phyloP scores from a whole-genome alignment of 2,888 invertebrate genomes.

The Microplitis deprimator region DNA sequence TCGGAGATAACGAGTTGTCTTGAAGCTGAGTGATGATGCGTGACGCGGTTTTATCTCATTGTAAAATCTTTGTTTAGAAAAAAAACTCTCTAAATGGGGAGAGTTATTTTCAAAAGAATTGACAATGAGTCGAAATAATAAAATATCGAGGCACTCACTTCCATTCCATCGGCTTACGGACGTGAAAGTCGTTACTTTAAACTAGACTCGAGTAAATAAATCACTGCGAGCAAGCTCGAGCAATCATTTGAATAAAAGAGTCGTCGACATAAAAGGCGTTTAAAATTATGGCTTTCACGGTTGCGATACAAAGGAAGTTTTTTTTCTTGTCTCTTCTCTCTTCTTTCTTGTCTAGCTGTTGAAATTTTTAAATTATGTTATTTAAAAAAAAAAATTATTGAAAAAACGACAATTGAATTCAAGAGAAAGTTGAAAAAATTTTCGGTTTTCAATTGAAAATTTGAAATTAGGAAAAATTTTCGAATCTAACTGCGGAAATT shows the following conservation, averaged over 20 bases:
- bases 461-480: too few relatives aligned
- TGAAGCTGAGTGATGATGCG: conserved; percentile 27
- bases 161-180: conserved; percentile 40
- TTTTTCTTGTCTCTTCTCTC: conserved; percentile 14
- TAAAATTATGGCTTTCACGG: conserved; percentile 10
- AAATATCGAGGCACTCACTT: conserved; percentile 35
- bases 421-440: too few relatives aligned
- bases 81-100: conserved; percentile 44
- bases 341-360: conserved; percentile 24
- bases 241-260: conserved; percentile 7
- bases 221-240: conserved; percentile 8
- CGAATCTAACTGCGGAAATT: neutral
- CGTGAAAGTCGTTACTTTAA: conserved; percentile 33
- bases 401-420: neutral
- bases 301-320: conserved; percentile 44
- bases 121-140: conserved; percentile 12
- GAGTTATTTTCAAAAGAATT: conserved; percentile 36
- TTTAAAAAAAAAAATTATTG: neutral
- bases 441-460: too few relatives aligned
- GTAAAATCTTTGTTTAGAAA: conserved; percentile 28
- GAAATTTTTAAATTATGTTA: neutral
- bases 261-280: neutral
- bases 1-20: conserved; percentile 8
- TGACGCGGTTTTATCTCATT: conserved; percentile 16
- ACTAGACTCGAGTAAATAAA: neutral